Conservation (phyloP, 2,888 invertebrate species). For the Ormia ochracea region DNA sequence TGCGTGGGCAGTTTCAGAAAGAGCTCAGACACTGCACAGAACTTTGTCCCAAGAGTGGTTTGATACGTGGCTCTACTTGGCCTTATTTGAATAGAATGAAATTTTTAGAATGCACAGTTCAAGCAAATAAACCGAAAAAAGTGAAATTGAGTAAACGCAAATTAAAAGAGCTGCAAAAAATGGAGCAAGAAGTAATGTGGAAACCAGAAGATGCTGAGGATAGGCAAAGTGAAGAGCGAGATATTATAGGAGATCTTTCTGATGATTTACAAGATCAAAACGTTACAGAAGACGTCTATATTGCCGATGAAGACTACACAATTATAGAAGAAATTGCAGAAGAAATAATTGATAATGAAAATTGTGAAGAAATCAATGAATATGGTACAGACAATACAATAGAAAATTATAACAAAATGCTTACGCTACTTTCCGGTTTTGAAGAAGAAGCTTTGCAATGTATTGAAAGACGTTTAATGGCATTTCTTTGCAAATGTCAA, state of each 20-base stretch:
- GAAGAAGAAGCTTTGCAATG: slow-evolving; percentile 58
- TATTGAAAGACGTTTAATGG: slow-evolving; percentile 68
- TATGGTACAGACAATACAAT: slow-evolving; percentile 19
- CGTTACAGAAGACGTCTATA: slow-evolving; percentile 54
- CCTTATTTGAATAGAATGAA: slow-evolving; percentile 68
- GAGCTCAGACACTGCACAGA: slow-evolving; percentile 66
- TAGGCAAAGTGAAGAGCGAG: slow-evolving; percentile 49
- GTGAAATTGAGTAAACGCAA: slow-evolving; percentile 44
- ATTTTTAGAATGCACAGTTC: slow-evolving; percentile 65
- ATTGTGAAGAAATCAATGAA: not conserved
- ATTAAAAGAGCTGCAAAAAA: slow-evolving; percentile 17
- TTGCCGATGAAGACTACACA: slow-evolving; percentile 15
- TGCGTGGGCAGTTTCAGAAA: slow-evolving; percentile 71
- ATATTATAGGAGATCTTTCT: slow-evolving; percentile 22
- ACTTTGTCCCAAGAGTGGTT: slow-evolving; percentile 64
- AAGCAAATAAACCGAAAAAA: slow-evolving; percentile 52
- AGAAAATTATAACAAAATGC: slow-evolving; percentile 65
- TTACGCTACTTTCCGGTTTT: slow-evolving; percentile 64
- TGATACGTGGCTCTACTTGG: slow-evolving; percentile 68
- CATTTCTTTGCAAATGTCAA: slow-evolving; percentile 71
- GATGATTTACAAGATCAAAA: not conserved
- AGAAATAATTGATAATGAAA: slow-evolving; percentile 49
- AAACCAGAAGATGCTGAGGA: slow-evolving; percentile 55
- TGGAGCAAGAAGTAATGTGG: slow-evolving; percentile 30
- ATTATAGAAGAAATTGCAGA: slow-evolving; percentile 59